Evolutionary conservation across 23 tunicate species (phyloP).

Genomic region (Aplidium turbinatum): DNA sequence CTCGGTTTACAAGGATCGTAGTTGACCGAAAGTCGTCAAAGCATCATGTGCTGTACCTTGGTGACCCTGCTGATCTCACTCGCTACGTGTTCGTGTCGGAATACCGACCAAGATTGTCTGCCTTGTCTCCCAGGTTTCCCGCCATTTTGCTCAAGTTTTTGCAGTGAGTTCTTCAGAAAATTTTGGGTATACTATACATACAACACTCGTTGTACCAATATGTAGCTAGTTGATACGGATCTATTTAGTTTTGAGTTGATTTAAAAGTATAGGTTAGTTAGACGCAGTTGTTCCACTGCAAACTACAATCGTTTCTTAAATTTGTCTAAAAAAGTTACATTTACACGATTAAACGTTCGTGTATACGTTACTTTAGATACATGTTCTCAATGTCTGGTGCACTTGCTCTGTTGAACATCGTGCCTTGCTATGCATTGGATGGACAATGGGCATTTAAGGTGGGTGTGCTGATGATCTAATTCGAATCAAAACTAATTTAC

Average conservation of each 20-base stretch:
- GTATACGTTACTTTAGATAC: conserved; percentile 35
- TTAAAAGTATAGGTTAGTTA: no score
- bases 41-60: conserved; percentile 66
- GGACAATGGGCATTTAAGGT: conserved; percentile 92
- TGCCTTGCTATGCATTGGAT: conserved; percentile 86
- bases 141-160: conserved; percentile 58
- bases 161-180: conserved; percentile 58
- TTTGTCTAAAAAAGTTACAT: background rate
- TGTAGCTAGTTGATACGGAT: no score
- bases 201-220: no score
- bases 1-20: conserved; percentile 40
- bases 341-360: background rate
- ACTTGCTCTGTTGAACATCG: conserved; percentile 76
- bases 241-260: no score
- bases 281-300: background rate
- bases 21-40: conserved; percentile 9
- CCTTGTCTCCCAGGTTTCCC: conserved; percentile 52
- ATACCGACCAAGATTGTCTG: conserved; percentile 42
- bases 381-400: conserved; percentile 92
- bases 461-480: background rate
- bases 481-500: no score
- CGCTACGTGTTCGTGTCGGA: conserved; percentile 63
- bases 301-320: background rate
- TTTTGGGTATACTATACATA: no score
- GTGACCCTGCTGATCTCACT: conserved; percentile 61